A percentile compares a stretch with the other conserved stretches of the same genome.
Evolutionary conservation across 1,140 invertebrate species (phyloP).

Genomic region (Odontomachus brunneus): DNA sequence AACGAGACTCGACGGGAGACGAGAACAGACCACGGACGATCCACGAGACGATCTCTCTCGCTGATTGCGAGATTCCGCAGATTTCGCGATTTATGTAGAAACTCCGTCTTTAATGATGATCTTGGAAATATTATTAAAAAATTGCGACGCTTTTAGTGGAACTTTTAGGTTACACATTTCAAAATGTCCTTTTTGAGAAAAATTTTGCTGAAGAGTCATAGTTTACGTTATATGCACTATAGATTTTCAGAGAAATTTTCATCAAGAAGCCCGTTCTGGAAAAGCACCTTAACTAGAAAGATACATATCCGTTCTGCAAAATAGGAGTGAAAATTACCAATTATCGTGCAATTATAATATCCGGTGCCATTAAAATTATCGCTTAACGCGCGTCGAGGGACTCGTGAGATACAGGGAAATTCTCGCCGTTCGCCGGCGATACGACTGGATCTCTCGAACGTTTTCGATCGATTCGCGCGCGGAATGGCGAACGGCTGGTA

Average conservation of each 20-base stretch:
- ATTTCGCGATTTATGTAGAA: neutral
- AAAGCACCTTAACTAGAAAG: too few relatives aligned
- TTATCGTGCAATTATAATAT: too few relatives aligned
- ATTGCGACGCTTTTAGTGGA: constrained; percentile 19
- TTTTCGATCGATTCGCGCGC: constrained; percentile 17
- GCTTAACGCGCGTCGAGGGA: constrained; percentile 5
- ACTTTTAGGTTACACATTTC: too few relatives aligned
- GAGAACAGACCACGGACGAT: too few relatives aligned
- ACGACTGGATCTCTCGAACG: constrained; percentile 20
- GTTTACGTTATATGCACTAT: too few relatives aligned
- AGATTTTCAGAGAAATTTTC: too few relatives aligned
- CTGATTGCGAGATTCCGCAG: neutral
- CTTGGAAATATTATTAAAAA: neutral
- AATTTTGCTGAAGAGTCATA: too few relatives aligned
- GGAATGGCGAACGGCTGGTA: constrained; percentile 46
- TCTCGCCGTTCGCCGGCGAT: neutral
- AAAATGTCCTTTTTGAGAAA: too few relatives aligned
- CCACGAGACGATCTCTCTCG: too few relatives aligned
- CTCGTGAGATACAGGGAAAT: neutral
- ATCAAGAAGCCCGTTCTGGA: too few relatives aligned
- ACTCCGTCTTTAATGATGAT: neutral
- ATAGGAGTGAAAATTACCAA: neutral
- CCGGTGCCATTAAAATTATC: neutral
- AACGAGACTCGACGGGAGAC: too few relatives aligned
- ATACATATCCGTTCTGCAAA: too few relatives aligned